Base-by-base conservation (phyloP, 2,888 invertebrate species). In the Pterostichus niger region DNA sequence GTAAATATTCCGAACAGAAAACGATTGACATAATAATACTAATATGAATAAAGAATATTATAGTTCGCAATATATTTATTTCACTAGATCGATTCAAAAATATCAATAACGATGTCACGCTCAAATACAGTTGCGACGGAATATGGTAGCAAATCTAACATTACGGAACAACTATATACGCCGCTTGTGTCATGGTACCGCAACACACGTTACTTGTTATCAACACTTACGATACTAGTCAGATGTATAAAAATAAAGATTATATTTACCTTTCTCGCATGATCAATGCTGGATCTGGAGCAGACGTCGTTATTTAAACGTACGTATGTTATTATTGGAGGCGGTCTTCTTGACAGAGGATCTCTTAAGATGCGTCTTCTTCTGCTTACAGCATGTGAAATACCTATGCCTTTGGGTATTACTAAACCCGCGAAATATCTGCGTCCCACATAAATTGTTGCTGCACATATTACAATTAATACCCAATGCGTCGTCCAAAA, bases 381-480 rank as follows among this genome's bases (percentile, higher is more conserved):
- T 77, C 83, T 76, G 56, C 83, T 83, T 64, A 83, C 83, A 77
- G 83, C 83, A 44, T 83, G 83, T 17, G 83, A 77, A 64, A 83
- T 83, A 24, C 83, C 83, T 33, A 83, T 83, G 64, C 83, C 83
- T 77, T 83, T 83, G 49, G 52, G 59, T 61, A 82, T 75, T 49
- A 82, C 82, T 75, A 82, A 61, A 61, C 82, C 82, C 64, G 83
- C 77, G 68, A 83, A 83, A 83, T 83, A 83, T 83, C 46, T 83
- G 15, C 83, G 76, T 68, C 83, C 83, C 52, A 83, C 44, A 54
- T 83, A 83, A 64, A 83, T 77, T 11, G 83, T 83, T 15, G 64
- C 76, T 35, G 68, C 76, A 83, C 76, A 61, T 49, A 83, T 83
- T 40, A 83, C 49, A 35, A 83, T 77, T 68, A 83, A 52, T 52